phyloP scores from a whole-genome alignment of 2,113 vertebrate species.

The Anser brachyrhynchus region DNA sequence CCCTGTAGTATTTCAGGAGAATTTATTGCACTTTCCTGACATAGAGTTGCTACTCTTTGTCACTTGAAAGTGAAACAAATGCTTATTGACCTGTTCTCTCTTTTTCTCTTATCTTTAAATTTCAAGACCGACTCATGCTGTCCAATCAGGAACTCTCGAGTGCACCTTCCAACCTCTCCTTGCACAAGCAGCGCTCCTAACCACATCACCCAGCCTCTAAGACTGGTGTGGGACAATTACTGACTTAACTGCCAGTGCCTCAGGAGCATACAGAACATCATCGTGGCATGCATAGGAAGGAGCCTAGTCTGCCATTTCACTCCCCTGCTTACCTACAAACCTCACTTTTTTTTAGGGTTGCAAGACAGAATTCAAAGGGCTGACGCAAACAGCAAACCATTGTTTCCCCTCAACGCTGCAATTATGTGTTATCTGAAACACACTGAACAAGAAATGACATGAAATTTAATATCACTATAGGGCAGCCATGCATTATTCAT shows the following conservation, averaged over 20 bases:
- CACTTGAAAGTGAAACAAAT: background rate
- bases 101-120: background rate
- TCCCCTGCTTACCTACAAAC: background rate
- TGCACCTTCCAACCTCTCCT: background rate
- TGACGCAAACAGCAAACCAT: background rate
- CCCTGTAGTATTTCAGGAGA: background rate
- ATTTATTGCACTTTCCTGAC: background rate
- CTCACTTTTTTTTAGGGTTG: background rate
- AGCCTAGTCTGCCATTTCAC: background rate
- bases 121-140: background rate
- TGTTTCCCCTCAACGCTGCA: background rate
- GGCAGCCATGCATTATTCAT: background rate
- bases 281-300: rapidly evolving
- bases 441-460: background rate
- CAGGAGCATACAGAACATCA: background rate
- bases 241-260: background rate
- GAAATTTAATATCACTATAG: background rate
- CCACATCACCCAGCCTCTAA: background rate
- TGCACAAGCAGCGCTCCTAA: background rate
- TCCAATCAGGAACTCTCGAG: background rate
- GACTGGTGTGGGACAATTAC: rapidly evolving
- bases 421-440: background rate
- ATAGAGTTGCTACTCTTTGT: background rate
- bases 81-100: background rate
- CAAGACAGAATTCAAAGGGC: background rate